Evolutionary conservation across 2,888 invertebrate genomes (phyloP), one percentile per base, ranked within the genome.

Genomic region (Eumacrocentrus americanus): DNA sequence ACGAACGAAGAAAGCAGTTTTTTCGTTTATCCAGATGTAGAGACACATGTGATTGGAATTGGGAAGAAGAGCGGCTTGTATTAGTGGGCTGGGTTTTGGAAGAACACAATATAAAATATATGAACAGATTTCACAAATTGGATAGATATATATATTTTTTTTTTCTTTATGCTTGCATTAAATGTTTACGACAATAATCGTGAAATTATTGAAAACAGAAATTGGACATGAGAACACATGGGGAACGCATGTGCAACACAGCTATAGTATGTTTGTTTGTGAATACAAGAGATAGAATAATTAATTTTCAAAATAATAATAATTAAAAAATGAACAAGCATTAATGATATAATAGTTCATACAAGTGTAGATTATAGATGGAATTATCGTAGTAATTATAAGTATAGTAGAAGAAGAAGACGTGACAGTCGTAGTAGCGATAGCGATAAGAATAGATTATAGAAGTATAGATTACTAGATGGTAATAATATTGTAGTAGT

Each of bases 51-150:
- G 12, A 6, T 52, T 23, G 22, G 35, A 16, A 16, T 18, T 18
- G 22, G 20, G 16, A 6, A 18, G 11, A 20, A 20, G 37, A 11
- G 37, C 2, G 1, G 18, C 7, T 20, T 34, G 25, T 35, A 38
- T 37, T 20, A 38, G 12, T 55, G 29, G 44, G 16, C 2, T 14
- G 42, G 7, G n/a, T n/a, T n/a, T 7, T 62, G 67, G 68, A 72
- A 72, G 70, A 71, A 76, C 67, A 72, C 68, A 72, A 72, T 65
- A 65, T 61, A 68, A 71, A 72, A 71, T 7, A 40, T 16, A 71
- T 68, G 67, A 69, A 68, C 65, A 72, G 71, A 69, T 77, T 76
- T 70, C 59, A 70, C 70, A 70, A 68, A 72, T 66, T 57, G 65
- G 65, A 66, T 70, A 69, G 70, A 70, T 70, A 66, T 72, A 65